These are phyloP conservation scores for Apodemia zela DNA, from an alignment of 2,888 invertebrate genomes.

Conservation along the genomic window DNA sequence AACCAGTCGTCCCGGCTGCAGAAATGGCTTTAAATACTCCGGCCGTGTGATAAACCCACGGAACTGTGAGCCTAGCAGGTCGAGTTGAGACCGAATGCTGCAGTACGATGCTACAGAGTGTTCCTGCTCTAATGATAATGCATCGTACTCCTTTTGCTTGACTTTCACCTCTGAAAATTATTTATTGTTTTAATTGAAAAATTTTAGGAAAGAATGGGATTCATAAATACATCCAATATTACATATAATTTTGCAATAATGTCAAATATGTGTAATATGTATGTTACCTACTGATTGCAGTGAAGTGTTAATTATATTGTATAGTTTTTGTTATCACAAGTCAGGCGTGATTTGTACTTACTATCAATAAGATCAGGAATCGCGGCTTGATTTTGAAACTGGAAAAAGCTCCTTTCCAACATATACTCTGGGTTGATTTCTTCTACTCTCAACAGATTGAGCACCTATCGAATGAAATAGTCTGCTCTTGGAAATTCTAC, in stretches of 20 bases:
- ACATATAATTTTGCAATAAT: too few species aligned
- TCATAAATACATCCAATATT: too few species aligned
- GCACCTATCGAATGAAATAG: conserved; percentile 43
- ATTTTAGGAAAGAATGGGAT: background rate
- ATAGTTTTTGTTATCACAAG: too few species aligned
- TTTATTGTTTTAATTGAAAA: background rate
- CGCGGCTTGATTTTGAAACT: conserved; percentile 98
- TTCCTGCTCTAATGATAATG: conserved; percentile 86
- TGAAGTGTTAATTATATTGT: too few species aligned
- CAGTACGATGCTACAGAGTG: conserved; percentile 90
- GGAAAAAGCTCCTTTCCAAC: conserved; percentile 98
- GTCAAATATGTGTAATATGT: too few species aligned
- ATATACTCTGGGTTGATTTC: conserved; percentile 99
- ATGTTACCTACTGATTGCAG: too few species aligned
- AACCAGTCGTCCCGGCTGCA: conserved; percentile 95
- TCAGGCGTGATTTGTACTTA: conserved; percentile 60
- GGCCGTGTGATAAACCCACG: conserved; percentile 90
- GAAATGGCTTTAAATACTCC: conserved; percentile 93
- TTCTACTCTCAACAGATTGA: conserved; percentile 96
- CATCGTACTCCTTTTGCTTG: conserved; percentile 83
- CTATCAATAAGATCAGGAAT: conserved; percentile 94
- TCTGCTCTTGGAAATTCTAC: too few species aligned
- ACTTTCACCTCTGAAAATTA: conserved; percentile 75
- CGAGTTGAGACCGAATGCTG: conserved; percentile 90
- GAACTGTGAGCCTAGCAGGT: conserved; percentile 87